Evolutionary conservation across 2,888 invertebrate genomes (phyloP).

Genomic region (Lasioglossum malachurum): DNA sequence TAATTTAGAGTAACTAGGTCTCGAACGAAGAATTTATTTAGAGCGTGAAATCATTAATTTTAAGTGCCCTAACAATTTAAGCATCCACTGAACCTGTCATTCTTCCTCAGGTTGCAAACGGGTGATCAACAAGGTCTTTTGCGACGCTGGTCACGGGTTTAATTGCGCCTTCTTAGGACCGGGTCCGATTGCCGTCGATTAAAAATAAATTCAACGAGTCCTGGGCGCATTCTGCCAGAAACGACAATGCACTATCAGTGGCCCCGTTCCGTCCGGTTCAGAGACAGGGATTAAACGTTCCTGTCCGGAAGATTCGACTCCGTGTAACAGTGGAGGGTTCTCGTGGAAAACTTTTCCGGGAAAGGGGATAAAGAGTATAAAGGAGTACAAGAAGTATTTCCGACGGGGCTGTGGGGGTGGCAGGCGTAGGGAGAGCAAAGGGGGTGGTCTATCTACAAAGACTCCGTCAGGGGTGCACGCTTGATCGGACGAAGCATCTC

Average conservation of each 20-base stretch:
- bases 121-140: neutral
- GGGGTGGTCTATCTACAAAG: constrained; percentile 33
- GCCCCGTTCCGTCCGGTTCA: constrained; percentile 24
- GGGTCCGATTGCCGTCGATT: neutral
- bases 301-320: constrained; percentile 29
- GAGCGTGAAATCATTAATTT: neutral
- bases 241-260: constrained; percentile 44
- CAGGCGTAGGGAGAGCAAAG: neutral
- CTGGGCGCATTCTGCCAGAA: constrained; percentile 30
- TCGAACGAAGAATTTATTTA: neutral
- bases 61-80: neutral
- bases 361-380: constrained; percentile 62
- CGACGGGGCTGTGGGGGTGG: neutral
- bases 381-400: constrained; percentile 63
- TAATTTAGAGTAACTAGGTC: neutral
- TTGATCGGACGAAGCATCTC: constrained; percentile 54
- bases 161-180: neutral
- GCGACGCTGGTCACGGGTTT: neutral
- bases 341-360: constrained; percentile 60
- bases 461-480: constrained; percentile 39
- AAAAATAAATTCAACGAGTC: neutral
- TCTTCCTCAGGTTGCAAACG: neutral
- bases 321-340: constrained; percentile 23
- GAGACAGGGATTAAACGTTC: constrained; percentile 53
- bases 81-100: neutral